Conservation (phyloP, 2,113 vertebrate species). For the chimpanzee (Pan troglodytes) region NHGRI_mPanTro3-v2.1_pri NC_072416.2:21557501-21558000, state of each 20-base stretch:
- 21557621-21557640: neutral
- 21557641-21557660: neutral
- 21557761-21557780: neutral
- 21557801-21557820: neutral
- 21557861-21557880: neutral
- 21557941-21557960: too few relatives aligned
- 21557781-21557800: neutral
- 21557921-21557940: too few relatives aligned
- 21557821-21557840: neutral
- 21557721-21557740: neutral
- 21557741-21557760: neutral
- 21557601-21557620: neutral
- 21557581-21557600: neutral
- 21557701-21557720: neutral
- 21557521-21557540: neutral
- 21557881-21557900: neutral
- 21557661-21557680: neutral
- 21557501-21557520: neutral
- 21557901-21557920: too few relatives aligned
- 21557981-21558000: too few relatives aligned
- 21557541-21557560: neutral
- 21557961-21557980: too few relatives aligned
- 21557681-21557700: neutral
- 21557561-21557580: neutral
- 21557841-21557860: neutral